These are phyloP conservation scores for Cheirogaleus major DNA, from an alignment of 2,797 vertebrate genomes.

Conservation along the genomic window DNA sequence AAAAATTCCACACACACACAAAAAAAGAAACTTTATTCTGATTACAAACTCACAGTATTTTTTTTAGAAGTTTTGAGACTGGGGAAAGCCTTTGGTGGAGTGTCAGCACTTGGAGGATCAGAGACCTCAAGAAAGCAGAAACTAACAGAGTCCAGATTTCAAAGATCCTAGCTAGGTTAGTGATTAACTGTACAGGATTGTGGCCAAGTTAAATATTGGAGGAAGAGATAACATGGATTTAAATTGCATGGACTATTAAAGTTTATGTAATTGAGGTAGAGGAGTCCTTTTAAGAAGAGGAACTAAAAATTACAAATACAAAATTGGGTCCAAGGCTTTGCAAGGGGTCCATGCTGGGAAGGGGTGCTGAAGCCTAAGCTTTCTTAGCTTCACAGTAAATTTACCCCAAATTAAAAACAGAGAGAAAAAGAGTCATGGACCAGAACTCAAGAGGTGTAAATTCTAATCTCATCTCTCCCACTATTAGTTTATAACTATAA, in stretches of 20 bases:
- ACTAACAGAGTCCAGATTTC: not conserved
- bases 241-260: not conserved
- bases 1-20: no score
- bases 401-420: not conserved
- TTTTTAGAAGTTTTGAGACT: not conserved
- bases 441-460: not conserved
- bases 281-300: not conserved
- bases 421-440: not conserved
- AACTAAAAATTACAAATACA: constrained; percentile 8
- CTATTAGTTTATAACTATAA: not conserved
- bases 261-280: not conserved
- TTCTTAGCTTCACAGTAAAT: not conserved
- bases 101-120: not conserved
- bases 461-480: not conserved
- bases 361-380: not conserved
- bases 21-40: not conserved
- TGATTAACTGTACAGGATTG: not conserved
- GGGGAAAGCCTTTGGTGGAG: not conserved
- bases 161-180: not conserved
- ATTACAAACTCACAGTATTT: not conserved
- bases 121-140: not conserved
- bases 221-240: not conserved
- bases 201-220: not conserved
- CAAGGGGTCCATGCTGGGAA: not conserved
- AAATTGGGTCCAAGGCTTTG: not conserved